A percentile compares a stretch with the other conserved stretches of the same genome.
Evolutionary conservation across 2,113 vertebrate species (phyloP).

Genomic region (Mugil cephalus): DNA sequence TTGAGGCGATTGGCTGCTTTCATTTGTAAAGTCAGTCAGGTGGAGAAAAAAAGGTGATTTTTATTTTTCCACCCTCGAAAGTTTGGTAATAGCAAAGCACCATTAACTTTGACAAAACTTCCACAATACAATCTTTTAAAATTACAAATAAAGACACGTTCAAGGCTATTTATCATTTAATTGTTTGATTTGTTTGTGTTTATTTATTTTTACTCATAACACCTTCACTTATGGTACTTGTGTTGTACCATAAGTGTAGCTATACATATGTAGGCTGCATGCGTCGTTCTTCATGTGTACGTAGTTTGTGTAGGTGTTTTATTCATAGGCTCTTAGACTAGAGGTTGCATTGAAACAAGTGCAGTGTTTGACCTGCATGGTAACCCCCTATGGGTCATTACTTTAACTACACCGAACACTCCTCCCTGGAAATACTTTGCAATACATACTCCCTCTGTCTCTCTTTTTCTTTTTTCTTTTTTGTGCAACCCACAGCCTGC

Average conservation of each 20-base stretch:
- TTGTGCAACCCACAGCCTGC: constrained; percentile 53
- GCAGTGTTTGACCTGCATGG: constrained; percentile 36
- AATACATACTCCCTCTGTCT: constrained; percentile 14
- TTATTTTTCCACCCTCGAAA: neutral
- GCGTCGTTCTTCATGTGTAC: neutral
- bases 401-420: constrained; percentile 39
- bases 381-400: constrained; percentile 40
- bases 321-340: neutral
- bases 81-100: neutral
- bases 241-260: too few relatives aligned
- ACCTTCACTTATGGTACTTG: too few relatives aligned
- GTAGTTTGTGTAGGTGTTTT: neutral
- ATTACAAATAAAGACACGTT: too few relatives aligned
- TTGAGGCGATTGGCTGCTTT: constrained; percentile 49
- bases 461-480: neutral
- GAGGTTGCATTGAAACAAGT: constrained; percentile 42
- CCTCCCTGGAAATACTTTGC: constrained; percentile 53
- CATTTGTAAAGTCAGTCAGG: constrained; percentile 27
- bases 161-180: too few relatives aligned
- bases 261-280: neutral
- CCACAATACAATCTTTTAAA: neutral
- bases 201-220: too few relatives aligned
- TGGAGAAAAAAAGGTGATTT: constrained; percentile 13
- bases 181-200: too few relatives aligned
- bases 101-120: neutral